phyloP scores from a whole-genome alignment of 2,113 vertebrate species.

The human region DNA sequence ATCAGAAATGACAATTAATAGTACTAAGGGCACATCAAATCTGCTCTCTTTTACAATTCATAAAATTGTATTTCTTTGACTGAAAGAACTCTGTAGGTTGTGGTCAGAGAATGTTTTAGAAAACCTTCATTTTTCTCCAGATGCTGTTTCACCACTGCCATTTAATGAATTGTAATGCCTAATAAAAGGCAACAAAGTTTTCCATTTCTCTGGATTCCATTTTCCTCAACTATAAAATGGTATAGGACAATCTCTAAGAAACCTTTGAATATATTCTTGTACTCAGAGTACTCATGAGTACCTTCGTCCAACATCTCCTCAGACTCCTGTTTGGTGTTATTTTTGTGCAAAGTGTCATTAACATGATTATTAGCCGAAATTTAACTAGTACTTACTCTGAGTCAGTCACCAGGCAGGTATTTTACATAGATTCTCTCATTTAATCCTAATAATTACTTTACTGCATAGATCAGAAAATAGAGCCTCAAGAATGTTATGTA shows the following conservation, averaged over 20 bases:
- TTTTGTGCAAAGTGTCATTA: neutral
- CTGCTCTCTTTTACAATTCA: neutral
- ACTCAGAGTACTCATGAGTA: neutral
- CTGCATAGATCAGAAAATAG: neutral
- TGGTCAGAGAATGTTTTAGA: neutral
- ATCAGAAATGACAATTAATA: neutral
- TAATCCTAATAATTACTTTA: conserved; percentile 11
- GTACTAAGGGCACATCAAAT: neutral
- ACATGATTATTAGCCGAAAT: neutral
- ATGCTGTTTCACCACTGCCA: neutral
- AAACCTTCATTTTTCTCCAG: neutral
- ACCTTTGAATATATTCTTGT: neutral
- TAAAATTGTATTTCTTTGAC: neutral
- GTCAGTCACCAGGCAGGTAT: neutral
- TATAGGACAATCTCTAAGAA: neutral
- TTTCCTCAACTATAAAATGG: neutral
- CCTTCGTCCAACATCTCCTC: neutral
- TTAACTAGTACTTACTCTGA: conserved; percentile 7
- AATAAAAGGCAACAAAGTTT: neutral
- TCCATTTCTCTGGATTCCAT: neutral
- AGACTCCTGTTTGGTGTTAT: neutral
- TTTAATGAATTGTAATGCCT: neutral
- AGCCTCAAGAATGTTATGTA: neutral
- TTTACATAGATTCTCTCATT: neutral
- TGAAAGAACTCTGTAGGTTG: neutral